Evolutionary conservation across 2,113 vertebrate genomes (phyloP).

Genomic region (Nothobranchius furzeri): DNA sequence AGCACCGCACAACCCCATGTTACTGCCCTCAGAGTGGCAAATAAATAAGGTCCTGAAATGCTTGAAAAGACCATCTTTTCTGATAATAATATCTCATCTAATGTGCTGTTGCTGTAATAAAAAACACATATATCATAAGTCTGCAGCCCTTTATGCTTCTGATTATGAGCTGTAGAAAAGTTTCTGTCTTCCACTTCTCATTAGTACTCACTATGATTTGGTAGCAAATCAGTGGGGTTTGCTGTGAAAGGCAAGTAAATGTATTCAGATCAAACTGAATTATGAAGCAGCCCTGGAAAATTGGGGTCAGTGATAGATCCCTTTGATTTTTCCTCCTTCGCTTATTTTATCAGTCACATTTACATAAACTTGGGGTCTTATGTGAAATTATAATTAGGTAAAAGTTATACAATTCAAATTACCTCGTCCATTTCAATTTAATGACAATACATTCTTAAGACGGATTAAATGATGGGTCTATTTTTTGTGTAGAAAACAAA

Average conservation of each 20-base stretch:
- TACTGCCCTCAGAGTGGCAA: too few species aligned
- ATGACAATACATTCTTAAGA: too few species aligned
- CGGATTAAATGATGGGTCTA: too few species aligned
- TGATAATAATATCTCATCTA: too few species aligned
- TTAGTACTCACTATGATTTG: slow-evolving; percentile 49
- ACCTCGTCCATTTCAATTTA: too few species aligned
- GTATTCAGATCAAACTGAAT: slow-evolving; percentile 72
- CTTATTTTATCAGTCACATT: slow-evolving; percentile 39
- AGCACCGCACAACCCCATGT: too few species aligned
- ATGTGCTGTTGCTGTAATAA: too few species aligned
- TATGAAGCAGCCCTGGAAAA: slow-evolving; percentile 66
- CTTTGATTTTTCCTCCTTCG: slow-evolving; percentile 48
- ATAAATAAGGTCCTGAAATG: too few species aligned
- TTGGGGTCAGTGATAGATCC: slow-evolving; percentile 57
- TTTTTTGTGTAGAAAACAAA: too few species aligned
- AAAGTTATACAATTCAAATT: slow-evolving; percentile 10
- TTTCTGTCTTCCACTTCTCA: slow-evolving; percentile 48
- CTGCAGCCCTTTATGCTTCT: slow-evolving; percentile 9
- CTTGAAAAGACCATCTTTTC: too few species aligned
- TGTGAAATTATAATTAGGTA: slow-evolving; percentile 44
- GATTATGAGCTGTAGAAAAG: slow-evolving; percentile 25
- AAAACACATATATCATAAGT: neutral
- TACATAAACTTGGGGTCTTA: slow-evolving; percentile 43
- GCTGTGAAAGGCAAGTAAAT: slow-evolving; percentile 37
- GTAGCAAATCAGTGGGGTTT: slow-evolving; percentile 41